Base-by-base conservation (phyloP, 2,113 vertebrate genomes). In the Cyphomyrus plagiostoma region DNA sequence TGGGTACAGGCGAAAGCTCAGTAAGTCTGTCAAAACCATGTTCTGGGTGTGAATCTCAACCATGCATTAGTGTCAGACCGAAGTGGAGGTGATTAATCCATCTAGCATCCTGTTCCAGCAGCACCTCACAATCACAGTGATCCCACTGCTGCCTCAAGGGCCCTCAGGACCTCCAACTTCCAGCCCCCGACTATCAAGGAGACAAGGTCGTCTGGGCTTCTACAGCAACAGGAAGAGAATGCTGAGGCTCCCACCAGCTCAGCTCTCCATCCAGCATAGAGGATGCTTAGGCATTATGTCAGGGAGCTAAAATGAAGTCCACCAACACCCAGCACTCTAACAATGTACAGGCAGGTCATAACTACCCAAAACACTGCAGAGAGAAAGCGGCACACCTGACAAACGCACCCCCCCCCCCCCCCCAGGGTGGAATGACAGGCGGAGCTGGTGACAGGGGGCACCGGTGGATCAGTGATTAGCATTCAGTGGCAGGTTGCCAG, bases 401-500 rank as follows among this genome's bases (percentile, higher is more conserved):
- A 13, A 49, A 45, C 4, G n/a, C 48, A 50, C 45, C 4, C 4
- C 4, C 45, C 45, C 45, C 45, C 23, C 45, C 21, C 82, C 82
- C 48, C 26, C 46, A 52, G n/a, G 15, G 49, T 53, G 49, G 23
- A 53, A 26, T 52, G 48, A 86, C 46, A 23, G 49, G 13, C 2
- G 52, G 49, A 87, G 86, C 26, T 87, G 50, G 86, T 35, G 85
- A 53, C 45, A 49, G 23, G 42, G 8, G 77, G 21, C 77, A 82
- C 35, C 11, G 19, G n/a, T 50, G n/a, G 26, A 84, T 17, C 80
- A 19, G 56, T 39, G 83, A 86, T 89, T 89, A 89, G 53, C 62
- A 56, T 42, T 86, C 82, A 17, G 53, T 5, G 46, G 49, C 89
- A 42, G 89, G 56, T 46, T 9, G 42, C 42, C 83, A 50, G 89